A percentile compares a stretch with the other conserved stretches of the same genome.
These are phyloP conservation scores for Metalampra italica DNA, from an alignment of 2,888 invertebrate genomes.

Conservation along the genomic window DNA sequence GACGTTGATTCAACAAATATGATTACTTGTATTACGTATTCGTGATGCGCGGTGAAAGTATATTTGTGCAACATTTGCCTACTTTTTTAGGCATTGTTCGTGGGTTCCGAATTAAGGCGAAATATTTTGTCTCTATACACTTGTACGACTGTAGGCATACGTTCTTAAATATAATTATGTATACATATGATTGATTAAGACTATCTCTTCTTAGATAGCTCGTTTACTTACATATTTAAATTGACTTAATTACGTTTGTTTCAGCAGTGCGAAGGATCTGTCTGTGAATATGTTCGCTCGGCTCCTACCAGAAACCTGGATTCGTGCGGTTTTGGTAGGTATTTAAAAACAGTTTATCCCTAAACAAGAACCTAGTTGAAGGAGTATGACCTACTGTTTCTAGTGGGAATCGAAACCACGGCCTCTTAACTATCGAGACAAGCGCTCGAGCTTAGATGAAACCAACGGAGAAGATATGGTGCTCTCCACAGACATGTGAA, in stretches of 20 bases:
- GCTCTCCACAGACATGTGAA: too few relatives aligned
- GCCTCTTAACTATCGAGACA: too few relatives aligned
- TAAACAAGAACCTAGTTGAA: neutral
- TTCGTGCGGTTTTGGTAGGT: constrained; percentile 81
- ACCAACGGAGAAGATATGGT: too few relatives aligned
- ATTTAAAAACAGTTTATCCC: neutral
- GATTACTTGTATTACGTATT: constrained; percentile 35
- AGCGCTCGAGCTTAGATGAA: too few relatives aligned
- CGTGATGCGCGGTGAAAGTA: constrained; percentile 38
- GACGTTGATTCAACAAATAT: constrained; percentile 34
- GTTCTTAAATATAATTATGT: too few relatives aligned
- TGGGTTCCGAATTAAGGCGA: constrained; percentile 15
- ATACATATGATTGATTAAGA: too few relatives aligned
- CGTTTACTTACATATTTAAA: neutral
- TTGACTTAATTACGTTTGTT: constrained; percentile 11
- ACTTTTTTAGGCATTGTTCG: constrained; percentile 32
- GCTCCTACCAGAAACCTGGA: constrained; percentile 82
- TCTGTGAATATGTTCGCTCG: constrained; percentile 83
- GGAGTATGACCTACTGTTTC: too few relatives aligned
- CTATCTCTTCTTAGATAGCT: too few relatives aligned
- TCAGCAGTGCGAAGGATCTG: constrained; percentile 69
- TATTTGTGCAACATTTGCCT: constrained; percentile 22
- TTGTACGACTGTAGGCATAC: too few relatives aligned
- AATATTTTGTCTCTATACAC: neutral
- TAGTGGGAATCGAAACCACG: too few relatives aligned